A percentile compares a stretch with the other conserved stretches of the same genome.
These are phyloP conservation scores for Misgurnus mizolepis DNA, from an alignment of 2,113 vertebrate species.

Conservation along the genomic window DNA sequence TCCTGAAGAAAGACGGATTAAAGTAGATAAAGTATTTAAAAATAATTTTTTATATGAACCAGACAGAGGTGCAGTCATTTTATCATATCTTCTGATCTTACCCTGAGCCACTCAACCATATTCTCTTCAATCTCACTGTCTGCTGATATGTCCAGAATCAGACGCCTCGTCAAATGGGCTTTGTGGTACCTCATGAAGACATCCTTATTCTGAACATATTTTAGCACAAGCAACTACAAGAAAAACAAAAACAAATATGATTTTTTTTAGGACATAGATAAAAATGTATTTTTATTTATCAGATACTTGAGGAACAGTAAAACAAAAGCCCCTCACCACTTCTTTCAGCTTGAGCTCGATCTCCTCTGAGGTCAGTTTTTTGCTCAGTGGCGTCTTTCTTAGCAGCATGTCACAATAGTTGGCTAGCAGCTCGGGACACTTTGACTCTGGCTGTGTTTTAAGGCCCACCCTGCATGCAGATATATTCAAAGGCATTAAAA, in stretches of 20 bases:
- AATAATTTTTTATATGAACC: no score
- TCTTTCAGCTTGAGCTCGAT: slow-evolving; percentile 99
- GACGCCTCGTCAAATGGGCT: slow-evolving; percentile 93
- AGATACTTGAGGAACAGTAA: not conserved
- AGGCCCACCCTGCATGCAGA: slow-evolving; percentile 82
- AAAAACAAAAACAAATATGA: no score
- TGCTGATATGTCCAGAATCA: slow-evolving; percentile 98
- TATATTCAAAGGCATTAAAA: not conserved
- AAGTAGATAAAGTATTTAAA: not conserved
- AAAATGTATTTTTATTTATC: no score
- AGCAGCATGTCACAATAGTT: slow-evolving; percentile 99
- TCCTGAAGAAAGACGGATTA: slow-evolving; percentile 75
- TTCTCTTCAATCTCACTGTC: slow-evolving; percentile 99
- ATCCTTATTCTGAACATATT: slow-evolving; percentile 99
- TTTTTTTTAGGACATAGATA: not conserved
- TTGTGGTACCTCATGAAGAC: slow-evolving; percentile 99
- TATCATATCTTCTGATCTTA: slow-evolving; percentile 59
- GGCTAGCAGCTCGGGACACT: slow-evolving; percentile 97
- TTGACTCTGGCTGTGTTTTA: slow-evolving; percentile 98
- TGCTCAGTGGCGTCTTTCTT: slow-evolving; percentile 97
- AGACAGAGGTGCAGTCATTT: not conserved
- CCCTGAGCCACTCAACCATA: slow-evolving; percentile 99
- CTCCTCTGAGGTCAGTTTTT: slow-evolving; percentile 98
- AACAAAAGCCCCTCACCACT: slow-evolving; percentile 80
- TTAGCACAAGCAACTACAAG: slow-evolving; percentile 91